Evolutionary conservation across 2,888 invertebrate species (phyloP).

Genomic region (Synergus umbraculus): DNA sequence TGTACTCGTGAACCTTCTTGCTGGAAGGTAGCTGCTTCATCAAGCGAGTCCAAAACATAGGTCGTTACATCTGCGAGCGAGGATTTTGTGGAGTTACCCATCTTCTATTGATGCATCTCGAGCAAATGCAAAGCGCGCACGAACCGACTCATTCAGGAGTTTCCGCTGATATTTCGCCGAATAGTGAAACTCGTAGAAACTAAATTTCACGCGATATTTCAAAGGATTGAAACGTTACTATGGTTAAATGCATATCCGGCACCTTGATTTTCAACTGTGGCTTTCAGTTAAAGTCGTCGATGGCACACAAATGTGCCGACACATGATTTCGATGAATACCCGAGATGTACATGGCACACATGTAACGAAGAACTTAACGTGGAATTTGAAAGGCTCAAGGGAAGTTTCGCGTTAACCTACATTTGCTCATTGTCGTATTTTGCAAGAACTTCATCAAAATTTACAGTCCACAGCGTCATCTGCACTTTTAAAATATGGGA

Average conservation of each 20-base stretch:
- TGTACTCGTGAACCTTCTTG: background rate
- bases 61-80: conserved; percentile 11
- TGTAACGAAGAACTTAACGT: background rate
- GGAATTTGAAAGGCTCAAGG: background rate
- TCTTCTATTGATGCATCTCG: conserved; percentile 37
- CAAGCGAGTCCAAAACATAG: conserved; percentile 30
- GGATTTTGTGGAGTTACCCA: conserved; percentile 3
- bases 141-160: conserved; percentile 23
- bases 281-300: conserved; percentile 25
- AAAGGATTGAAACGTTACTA: conserved; percentile 26
- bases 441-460: background rate
- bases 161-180: conserved; percentile 38
- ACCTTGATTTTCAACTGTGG: conserved; percentile 39
- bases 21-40: conserved; percentile 16
- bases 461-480: too few species aligned
- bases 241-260: conserved; percentile 38
- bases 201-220: conserved; percentile 39
- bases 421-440: background rate
- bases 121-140: conserved; percentile 29
- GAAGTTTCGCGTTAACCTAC: background rate
- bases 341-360: conserved; percentile 10
- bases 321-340: conserved; percentile 25
- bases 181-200: conserved; percentile 34
- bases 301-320: conserved; percentile 33
- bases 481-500: too few species aligned